Evolutionary conservation across 2,888 invertebrate genomes (phyloP).

Genomic region (Thecophora atra): DNA sequence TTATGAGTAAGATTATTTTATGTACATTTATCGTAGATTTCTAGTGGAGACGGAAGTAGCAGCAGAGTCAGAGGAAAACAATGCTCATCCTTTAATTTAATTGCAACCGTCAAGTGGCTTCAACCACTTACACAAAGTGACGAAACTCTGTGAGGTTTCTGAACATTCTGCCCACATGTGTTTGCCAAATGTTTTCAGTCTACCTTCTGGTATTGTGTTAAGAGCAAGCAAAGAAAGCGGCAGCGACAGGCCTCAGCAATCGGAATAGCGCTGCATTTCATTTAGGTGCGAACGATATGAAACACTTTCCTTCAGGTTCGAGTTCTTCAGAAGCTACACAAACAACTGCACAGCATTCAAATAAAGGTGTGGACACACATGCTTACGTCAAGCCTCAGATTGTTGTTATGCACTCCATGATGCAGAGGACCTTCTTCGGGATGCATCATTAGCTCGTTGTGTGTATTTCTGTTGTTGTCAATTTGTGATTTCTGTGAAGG

Average conservation of each 20-base stretch:
- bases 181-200: slow-evolving; percentile 59
- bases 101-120: neutral
- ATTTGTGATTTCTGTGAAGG: too few species aligned
- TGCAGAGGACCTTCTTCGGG: neutral
- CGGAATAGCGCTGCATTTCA: slow-evolving; percentile 12
- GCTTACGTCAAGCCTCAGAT: neutral
- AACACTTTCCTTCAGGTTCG: neutral
- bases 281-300: slow-evolving; percentile 42
- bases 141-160: slow-evolving; percentile 44
- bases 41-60: neutral
- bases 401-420: neutral
- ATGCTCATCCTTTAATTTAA: neutral
- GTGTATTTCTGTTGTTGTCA: neutral
- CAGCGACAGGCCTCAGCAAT: slow-evolving; percentile 13
- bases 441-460: neutral
- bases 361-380: slow-evolving; percentile 32
- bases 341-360: slow-evolving; percentile 24
- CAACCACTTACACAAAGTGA: neutral
- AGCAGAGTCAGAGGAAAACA: neutral
- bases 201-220: neutral
- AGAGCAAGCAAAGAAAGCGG: neutral
- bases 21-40: neutral
- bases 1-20: too few species aligned
- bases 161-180: slow-evolving; percentile 61
- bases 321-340: neutral